Evolutionary conservation across 2,888 invertebrate species (phyloP).

Genomic region (Andrena trimmerana): DNA sequence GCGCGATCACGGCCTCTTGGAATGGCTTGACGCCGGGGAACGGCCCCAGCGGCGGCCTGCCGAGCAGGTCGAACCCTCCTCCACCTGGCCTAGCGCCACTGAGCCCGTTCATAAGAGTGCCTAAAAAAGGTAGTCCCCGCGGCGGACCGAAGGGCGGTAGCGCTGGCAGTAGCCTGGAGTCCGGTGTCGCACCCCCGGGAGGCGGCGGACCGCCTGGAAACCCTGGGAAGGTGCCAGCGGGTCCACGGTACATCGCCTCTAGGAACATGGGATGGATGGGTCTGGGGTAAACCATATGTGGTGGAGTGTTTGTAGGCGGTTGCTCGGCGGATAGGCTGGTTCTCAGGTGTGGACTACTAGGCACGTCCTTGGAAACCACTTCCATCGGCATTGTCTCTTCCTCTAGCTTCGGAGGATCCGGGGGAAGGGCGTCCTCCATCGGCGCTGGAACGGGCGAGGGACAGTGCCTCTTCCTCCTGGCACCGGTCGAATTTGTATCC

Average conservation of each 20-base stretch:
- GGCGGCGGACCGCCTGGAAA: slow-evolving; percentile 86
- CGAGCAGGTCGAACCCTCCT: slow-evolving; percentile 87
- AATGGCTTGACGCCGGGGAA: slow-evolving; percentile 89
- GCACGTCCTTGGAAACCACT: slow-evolving; percentile 64
- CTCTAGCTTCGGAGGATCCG: slow-evolving; percentile 53
- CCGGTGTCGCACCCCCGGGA: slow-evolving; percentile 80
- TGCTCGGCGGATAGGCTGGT: slow-evolving; percentile 67
- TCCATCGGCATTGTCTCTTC: slow-evolving; percentile 58
- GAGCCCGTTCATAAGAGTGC: slow-evolving; percentile 89
- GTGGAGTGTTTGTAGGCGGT: slow-evolving; percentile 83
- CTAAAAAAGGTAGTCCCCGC: slow-evolving; percentile 91
- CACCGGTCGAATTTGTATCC: slow-evolving; percentile 18
- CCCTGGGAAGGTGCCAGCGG: slow-evolving; percentile 82
- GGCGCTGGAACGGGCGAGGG: slow-evolving; percentile 54
- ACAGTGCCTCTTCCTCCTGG: slow-evolving; percentile 60
- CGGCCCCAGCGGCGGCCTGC: slow-evolving; percentile 85
- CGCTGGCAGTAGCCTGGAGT: slow-evolving; percentile 88
- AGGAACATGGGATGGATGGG: slow-evolving; percentile 92
- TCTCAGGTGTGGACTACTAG: slow-evolving; percentile 63
- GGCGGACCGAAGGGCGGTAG: slow-evolving; percentile 89
- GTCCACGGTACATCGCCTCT: slow-evolving; percentile 81
- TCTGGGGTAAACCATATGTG: slow-evolving; percentile 91
- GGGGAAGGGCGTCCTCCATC: slow-evolving; percentile 54
- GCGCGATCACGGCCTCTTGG: slow-evolving; percentile 88
- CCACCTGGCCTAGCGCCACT: slow-evolving; percentile 87